Evolutionary conservation across 1,140 invertebrate species (phyloP).

Genomic region (Cotesia typhae): DNA sequence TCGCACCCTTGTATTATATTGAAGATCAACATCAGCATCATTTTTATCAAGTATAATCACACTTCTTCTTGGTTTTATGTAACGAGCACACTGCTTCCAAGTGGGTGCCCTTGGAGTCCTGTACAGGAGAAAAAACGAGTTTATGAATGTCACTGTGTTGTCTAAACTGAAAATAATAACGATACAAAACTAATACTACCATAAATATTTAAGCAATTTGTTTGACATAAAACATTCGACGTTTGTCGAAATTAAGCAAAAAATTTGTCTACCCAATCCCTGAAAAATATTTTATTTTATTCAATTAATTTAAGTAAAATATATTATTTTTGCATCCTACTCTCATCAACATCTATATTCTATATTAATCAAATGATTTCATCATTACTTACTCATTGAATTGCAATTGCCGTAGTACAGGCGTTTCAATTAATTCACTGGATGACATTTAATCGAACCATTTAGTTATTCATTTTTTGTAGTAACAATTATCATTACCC

Average conservation of each 20-base stretch:
- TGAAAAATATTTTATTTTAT: too few relatives aligned
- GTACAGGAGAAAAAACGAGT: slow-evolving; percentile 44
- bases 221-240: not conserved
- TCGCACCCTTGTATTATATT: slow-evolving; percentile 18
- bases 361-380: too few relatives aligned
- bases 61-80: slow-evolving; percentile 41
- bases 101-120: slow-evolving; percentile 51
- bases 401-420: too few relatives aligned
- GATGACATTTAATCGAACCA: too few relatives aligned
- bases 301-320: too few relatives aligned
- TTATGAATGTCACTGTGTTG: slow-evolving; percentile 35
- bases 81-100: slow-evolving; percentile 42
- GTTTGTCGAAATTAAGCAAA: not conserved
- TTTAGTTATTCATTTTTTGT: too few relatives aligned
- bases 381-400: too few relatives aligned
- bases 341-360: too few relatives aligned
- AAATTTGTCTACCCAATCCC: too few relatives aligned
- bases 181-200: slow-evolving; percentile 13
- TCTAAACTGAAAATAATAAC: slow-evolving; percentile 27
- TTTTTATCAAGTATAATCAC: not conserved
- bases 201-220: slow-evolving; percentile 22
- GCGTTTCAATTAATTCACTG: too few relatives aligned
- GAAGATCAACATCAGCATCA: not conserved
- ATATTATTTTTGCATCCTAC: too few relatives aligned
- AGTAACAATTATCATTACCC: too few relatives aligned